These are phyloP conservation scores for Phalacrocorax aristotelis DNA, from an alignment of 2,113 vertebrate genomes.

Conservation along the genomic window DNA sequence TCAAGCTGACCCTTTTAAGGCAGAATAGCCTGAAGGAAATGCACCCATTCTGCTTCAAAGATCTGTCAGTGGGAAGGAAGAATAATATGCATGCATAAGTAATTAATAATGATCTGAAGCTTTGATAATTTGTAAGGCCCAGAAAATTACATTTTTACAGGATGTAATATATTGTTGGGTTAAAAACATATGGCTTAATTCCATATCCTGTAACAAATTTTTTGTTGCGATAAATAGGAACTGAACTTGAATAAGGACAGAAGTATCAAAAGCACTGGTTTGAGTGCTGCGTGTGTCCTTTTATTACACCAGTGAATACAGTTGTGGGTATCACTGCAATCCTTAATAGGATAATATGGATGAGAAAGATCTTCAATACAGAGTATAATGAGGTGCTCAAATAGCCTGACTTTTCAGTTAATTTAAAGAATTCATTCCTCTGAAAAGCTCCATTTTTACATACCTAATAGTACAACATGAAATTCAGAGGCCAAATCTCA, in stretches of 20 bases:
- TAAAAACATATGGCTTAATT: constrained; percentile 44
- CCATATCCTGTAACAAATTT: constrained; percentile 20
- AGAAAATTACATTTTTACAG: constrained; percentile 50
- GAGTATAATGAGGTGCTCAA: constrained; percentile 65
- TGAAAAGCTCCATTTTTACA: constrained; percentile 58
- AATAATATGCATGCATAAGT: constrained; percentile 69
- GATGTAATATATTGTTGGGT: constrained; percentile 34
- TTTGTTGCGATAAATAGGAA: constrained; percentile 46
- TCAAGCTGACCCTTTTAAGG: constrained; percentile 57
- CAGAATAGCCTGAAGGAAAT: constrained; percentile 60
- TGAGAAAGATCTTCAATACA: constrained; percentile 61
- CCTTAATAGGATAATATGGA: constrained; percentile 67
- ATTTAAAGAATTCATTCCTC: constrained; percentile 62
- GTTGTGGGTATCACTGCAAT: constrained; percentile 50
- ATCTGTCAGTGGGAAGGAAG: constrained; percentile 57
- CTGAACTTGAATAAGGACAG: constrained; percentile 24
- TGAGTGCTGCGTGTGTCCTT: constrained; percentile 28
- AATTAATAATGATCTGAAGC: constrained; percentile 63
- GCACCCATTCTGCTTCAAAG: constrained; percentile 65
- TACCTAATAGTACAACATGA: constrained; percentile 60
- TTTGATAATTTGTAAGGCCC: constrained; percentile 55
- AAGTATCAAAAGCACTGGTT: constrained; percentile 37
- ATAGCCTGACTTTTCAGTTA: constrained; percentile 65
- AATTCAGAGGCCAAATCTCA: constrained; percentile 39
- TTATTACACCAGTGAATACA: constrained; percentile 53